phyloP scores from a whole-genome alignment of 2,888 invertebrate species.

The Melinaea marsaeus region DNA sequence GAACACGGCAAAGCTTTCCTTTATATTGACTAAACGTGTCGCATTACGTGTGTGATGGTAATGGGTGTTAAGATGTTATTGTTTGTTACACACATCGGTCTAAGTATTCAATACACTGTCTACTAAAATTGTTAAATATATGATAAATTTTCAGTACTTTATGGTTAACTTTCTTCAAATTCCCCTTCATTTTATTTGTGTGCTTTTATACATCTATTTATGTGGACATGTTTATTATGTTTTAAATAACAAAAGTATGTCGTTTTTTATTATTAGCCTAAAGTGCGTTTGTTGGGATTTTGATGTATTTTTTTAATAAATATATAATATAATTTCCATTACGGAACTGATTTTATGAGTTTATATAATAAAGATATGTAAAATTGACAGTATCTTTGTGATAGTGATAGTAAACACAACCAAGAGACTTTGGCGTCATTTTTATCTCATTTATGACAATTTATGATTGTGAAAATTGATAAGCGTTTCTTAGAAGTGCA shows the following conservation, averaged over 20 bases:
- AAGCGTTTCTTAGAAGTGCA: conserved; percentile 25
- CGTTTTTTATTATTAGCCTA: neutral
- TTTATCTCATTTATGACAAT: conserved; percentile 11
- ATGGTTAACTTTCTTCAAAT: no score
- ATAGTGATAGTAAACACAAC: neutral
- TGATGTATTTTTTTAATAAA: neutral
- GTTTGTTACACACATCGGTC: neutral
- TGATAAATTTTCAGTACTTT: no score
- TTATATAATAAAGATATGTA: neutral
- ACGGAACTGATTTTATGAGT: neutral
- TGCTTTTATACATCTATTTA: no score
- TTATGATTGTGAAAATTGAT: conserved; percentile 22
- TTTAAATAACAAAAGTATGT: neutral
- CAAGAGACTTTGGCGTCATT: neutral
- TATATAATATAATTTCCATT: neutral
- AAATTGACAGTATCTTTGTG: neutral
- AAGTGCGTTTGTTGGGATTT: neutral
- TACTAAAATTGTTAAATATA: no score
- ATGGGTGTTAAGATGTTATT: neutral
- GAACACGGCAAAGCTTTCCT: conserved; percentile 18
- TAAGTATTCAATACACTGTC: neutral
- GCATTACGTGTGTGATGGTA: neutral
- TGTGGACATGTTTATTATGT: no score
- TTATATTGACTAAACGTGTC: conserved; percentile 16
- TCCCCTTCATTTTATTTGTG: no score